Evolutionary conservation across 2,797 vertebrate genomes (phyloP), one percentile per base, ranked within the genome.

Genomic region (Gephyroberyx darwinii): DNA sequence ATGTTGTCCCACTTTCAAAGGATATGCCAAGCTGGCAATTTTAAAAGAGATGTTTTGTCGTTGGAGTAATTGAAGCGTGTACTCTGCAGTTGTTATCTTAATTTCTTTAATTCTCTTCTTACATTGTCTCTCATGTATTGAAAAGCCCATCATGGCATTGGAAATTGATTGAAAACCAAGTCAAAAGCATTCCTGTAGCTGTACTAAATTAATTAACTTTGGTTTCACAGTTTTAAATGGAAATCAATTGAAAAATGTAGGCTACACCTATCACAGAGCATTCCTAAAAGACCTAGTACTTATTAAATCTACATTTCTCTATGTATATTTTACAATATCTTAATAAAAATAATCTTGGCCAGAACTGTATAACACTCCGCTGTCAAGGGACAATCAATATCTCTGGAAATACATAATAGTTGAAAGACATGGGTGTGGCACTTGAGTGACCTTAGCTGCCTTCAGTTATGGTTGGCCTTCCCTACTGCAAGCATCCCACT

Each of bases 1-100:
- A 84, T 77, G 56, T 68, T 81, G 79, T 71, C 77, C 79, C 83
- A 84, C 70, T 78, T 75, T 85, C 54, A 52, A 51, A 43, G 37
- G 35, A 0, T 39, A 16, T 45, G 43, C 52, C 52, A 41, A 55
- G 41, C 54, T 51, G 39, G 31, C 45, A 61, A 31, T 67, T 63
- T 65, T 65, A 8, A 31, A 53, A 60, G 19, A 69, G n/a, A 54
- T 64, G 8, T 72, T 65, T 70, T 77, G 30, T 48, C 30, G 33
- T 65, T 47, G 17, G 10, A 62, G 30, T 17, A 54, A 13, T 55
- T 55, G 22, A 33, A 65, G 69, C 22, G 12, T 33, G 22, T 45
- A n/a, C 33, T 53, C 39, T 10, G 19, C 13, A 30, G 41, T 41
- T 3, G 35, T 9, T 19, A 5, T 61, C 30, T 30, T n/a, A 19